phyloP scores from a whole-genome alignment of 2,797 vertebrate genomes.

The Discoglossus pictus region DNA sequence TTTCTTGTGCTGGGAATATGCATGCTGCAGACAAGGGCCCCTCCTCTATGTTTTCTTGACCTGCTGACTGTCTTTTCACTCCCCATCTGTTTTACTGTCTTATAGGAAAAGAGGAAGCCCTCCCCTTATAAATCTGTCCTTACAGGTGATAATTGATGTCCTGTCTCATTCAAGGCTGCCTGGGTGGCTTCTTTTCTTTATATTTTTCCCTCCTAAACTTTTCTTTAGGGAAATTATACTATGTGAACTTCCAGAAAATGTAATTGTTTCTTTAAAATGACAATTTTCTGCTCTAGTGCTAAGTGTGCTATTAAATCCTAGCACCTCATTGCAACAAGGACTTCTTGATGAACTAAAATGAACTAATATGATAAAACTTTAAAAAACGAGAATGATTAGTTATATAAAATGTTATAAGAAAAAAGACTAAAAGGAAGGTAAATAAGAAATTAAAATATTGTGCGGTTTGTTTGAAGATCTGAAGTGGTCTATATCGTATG shows the following conservation, averaged over 20 bases:
- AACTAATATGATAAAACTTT: no score
- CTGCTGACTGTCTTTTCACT: conserved; percentile 74
- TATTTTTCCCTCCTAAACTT: conserved; percentile 4
- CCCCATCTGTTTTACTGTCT: conserved; percentile 76
- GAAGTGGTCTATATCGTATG: no score
- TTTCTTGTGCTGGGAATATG: conserved; percentile 67
- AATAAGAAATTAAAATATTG: no score
- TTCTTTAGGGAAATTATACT: conserved; percentile 50
- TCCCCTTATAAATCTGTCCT: conserved; percentile 77
- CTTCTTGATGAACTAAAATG: no score
- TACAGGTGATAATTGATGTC: conserved; percentile 67
- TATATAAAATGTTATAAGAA: no score
- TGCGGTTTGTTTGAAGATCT: no score
- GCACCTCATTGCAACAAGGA: no score
- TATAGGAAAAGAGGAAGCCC: conserved; percentile 68
- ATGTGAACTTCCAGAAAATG: conserved; percentile 50
- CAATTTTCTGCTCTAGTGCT: no score
- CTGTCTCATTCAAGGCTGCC: conserved; percentile 65
- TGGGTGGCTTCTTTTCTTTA: conserved; percentile 69
- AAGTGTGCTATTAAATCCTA: no score
- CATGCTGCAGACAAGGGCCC: conserved; percentile 64
- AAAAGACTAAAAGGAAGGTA: no score
- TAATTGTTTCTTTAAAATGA: background rate
- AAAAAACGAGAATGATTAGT: no score
- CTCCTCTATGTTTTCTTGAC: conserved; percentile 73